A percentile compares a stretch with the other conserved stretches of the same genome.
These are phyloP conservation scores for Pantherophis alleghaniensis DNA, from an alignment of 2,797 vertebrate species.

Conservation along the genomic window DNA sequence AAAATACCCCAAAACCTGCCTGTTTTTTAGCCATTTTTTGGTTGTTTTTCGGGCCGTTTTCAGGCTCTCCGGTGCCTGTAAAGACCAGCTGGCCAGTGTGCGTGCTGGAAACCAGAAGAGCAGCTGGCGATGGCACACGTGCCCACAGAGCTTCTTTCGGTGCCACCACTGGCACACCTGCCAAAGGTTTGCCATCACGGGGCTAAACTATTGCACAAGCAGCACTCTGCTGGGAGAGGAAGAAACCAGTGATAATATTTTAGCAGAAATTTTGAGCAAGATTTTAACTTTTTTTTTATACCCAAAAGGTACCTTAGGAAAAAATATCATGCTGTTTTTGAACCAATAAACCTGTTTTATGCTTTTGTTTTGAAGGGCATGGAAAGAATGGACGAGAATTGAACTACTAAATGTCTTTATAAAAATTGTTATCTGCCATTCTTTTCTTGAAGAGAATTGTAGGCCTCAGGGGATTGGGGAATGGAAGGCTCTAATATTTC, in stretches of 20 bases:
- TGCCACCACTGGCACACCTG: rapidly evolving
- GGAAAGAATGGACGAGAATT: not conserved
- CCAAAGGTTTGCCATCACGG: too few species aligned
- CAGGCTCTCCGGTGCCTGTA: too few species aligned
- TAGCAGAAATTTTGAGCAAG: not conserved
- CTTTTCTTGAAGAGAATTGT: not conserved
- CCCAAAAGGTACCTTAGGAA: not conserved
- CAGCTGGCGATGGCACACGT: too few species aligned
- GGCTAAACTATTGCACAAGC: not conserved
- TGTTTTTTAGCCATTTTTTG: too few species aligned
- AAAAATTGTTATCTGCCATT: not conserved
- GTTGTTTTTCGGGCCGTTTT: too few species aligned
- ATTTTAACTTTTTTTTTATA: not conserved
- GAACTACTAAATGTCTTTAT: not conserved
- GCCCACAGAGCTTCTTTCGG: too few species aligned
- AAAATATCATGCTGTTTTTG: not conserved
- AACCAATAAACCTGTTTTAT: not conserved
- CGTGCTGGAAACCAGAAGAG: too few species aligned
- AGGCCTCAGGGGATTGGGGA: not conserved
- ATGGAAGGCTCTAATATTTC: not conserved
- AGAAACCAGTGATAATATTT: not conserved
- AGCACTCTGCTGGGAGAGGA: not conserved
- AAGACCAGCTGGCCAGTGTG: too few species aligned
- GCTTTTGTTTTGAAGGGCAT: not conserved
- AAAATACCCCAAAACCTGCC: too few species aligned